Evolutionary conservation across 2,888 invertebrate species (phyloP).

Genomic region (Himalopsyche japonica): DNA sequence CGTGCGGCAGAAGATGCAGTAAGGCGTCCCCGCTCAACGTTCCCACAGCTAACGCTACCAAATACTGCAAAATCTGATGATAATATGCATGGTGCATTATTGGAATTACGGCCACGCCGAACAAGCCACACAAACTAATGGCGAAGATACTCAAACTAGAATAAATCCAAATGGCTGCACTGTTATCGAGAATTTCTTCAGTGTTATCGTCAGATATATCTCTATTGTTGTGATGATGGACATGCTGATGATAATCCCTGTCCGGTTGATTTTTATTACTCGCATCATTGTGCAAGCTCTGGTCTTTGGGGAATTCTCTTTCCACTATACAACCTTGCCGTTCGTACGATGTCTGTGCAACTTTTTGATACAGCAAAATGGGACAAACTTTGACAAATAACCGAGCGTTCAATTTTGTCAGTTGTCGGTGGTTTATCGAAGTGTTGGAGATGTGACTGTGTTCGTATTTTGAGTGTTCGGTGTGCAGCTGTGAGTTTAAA

Average conservation of each 20-base stretch:
- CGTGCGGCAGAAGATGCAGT: slow-evolving; percentile 89
- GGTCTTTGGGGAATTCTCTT: slow-evolving; percentile 43
- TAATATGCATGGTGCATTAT: slow-evolving; percentile 88
- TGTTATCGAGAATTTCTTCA: slow-evolving; percentile 48
- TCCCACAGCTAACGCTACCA: slow-evolving; percentile 91
- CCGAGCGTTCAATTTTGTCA: slow-evolving; percentile 36
- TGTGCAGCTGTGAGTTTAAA: slow-evolving; percentile 40
- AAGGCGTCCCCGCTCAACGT: slow-evolving; percentile 90
- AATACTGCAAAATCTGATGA: slow-evolving; percentile 85
- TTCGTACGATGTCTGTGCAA: slow-evolving; percentile 59
- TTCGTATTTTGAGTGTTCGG: slow-evolving; percentile 25
- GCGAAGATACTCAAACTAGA: slow-evolving; percentile 79
- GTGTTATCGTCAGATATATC: slow-evolving; percentile 31
- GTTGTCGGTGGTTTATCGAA: neutral
- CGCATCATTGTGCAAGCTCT: slow-evolving; percentile 37
- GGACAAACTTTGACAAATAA: slow-evolving; percentile 65
- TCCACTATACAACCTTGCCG: slow-evolving; percentile 62
- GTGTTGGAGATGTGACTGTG: slow-evolving; percentile 41
- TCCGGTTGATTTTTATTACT: slow-evolving; percentile 42
- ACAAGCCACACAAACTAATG: slow-evolving; percentile 84
- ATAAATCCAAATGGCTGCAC: slow-evolving; percentile 77
- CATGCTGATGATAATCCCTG: slow-evolving; percentile 33
- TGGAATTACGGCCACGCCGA: slow-evolving; percentile 89
- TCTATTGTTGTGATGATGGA: slow-evolving; percentile 42
- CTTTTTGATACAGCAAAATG: slow-evolving; percentile 68